Base-by-base conservation (phyloP, 2,797 vertebrate species). In the Pangasius larnaudii region DNA sequence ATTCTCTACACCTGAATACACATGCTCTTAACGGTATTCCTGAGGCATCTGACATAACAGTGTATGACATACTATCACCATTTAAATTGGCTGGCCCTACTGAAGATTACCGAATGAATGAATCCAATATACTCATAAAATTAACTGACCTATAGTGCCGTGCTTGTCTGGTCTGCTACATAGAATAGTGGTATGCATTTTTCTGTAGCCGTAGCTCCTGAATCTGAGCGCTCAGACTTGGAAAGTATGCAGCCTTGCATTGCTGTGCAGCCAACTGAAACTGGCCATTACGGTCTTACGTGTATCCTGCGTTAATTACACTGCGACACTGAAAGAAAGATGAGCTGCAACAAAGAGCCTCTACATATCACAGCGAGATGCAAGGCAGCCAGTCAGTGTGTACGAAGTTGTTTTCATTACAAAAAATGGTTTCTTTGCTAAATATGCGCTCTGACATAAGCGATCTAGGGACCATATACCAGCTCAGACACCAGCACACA, bases 221-320 rank as follows among this genome's bases (percentile, higher is more conserved):
- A 58, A 22, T 58, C 51, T 13, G 33, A 80, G 53, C 18, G 2
- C 33, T 24, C 19, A 39, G 13, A 14, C 39, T 22, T 36, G 10
- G 18, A 58, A 80, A 58, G 79, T 42, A 61, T 46, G 75, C 63
- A 5, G 36, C 61, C 65, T 87, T n/a, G 30, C 56, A 85, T 53
- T 30, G 72, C 74, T 86, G 36, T 2, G 58, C 75, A 81, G 56
- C 49, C 72, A 84, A 61, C n/a, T 33, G 69, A 67, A 79, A 61
- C 63, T 14, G 27, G 33, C 58, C 24, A 16, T 75, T 30, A 27
- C 33, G 5, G 63, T 71, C 74, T 71, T 56, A 9, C 36, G 74
- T 51, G 87, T 71, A 88, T 71, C 53, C 72, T 5, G 72, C n/a
- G 74, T 85, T 85, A 85, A 88, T 80, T 71, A 67, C 33, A 63